A percentile compares a stretch with the other conserved stretches of the same genome.
These are phyloP conservation scores for Labia minor DNA, from an alignment of 2,888 invertebrate species.

Conservation along the genomic window DNA sequence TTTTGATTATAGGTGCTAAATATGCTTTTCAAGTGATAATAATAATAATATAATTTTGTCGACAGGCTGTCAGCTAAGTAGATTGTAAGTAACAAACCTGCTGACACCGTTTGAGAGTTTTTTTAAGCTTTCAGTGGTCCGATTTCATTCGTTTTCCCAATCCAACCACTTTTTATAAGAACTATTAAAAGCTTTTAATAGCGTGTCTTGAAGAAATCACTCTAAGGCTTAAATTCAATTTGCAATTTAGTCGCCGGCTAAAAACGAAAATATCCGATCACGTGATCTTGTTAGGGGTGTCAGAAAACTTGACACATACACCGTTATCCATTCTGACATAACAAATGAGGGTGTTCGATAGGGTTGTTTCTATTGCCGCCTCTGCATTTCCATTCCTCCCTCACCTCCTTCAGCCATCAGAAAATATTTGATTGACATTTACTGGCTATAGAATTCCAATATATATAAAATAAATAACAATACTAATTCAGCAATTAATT, in stretches of 20 bases:
- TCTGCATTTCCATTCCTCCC: no score
- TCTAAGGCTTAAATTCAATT: neutral
- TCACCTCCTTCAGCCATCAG: no score
- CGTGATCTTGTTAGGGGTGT: neutral
- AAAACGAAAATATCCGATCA: constrained; percentile 1
- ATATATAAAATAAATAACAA: no score
- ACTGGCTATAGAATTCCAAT: no score
- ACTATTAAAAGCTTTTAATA: constrained; percentile 1
- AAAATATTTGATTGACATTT: no score
- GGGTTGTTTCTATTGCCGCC: no score
- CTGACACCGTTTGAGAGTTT: neutral
- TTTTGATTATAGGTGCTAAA: neutral
- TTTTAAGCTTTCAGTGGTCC: neutral
- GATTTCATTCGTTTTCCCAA: neutral
- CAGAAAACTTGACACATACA: neutral
- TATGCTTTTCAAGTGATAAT: neutral
- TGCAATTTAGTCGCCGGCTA: neutral
- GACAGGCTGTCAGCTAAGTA: neutral
- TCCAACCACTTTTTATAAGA: neutral
- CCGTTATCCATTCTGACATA: no score
- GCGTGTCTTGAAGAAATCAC: constrained; percentile 2
- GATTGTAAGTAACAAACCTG: neutral
- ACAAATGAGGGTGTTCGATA: no score
- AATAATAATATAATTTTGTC: neutral
- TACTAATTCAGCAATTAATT: no score